Percentiles rank a stretch among this genome's conserved stretches.
phyloP scores from a whole-genome alignment of 2,888 invertebrate species.

The Synanthedon vespiformis region DNA sequence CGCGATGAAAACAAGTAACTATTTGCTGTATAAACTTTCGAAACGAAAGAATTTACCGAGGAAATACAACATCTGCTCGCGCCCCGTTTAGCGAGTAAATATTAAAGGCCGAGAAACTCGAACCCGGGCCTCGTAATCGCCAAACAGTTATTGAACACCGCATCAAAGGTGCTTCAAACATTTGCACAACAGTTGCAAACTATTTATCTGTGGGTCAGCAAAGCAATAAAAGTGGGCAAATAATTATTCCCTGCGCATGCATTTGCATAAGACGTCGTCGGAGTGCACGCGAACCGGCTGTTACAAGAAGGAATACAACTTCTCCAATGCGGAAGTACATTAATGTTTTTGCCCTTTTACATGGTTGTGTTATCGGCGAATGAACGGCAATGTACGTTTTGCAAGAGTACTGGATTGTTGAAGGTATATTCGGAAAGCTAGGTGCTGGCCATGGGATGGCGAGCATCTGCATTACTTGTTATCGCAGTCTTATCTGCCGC shows the following conservation, averaged over 20 bases:
- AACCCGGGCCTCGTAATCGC: background rate
- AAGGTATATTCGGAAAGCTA: slow-evolving; percentile 7
- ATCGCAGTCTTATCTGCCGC: slow-evolving; percentile 41
- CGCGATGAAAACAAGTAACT: slow-evolving; percentile 23
- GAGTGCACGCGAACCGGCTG: slow-evolving; percentile 16
- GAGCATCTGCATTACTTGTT: slow-evolving; percentile 30
- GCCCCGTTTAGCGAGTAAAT: slow-evolving; percentile 19
- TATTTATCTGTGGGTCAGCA: slow-evolving; percentile 19
- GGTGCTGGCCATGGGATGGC: slow-evolving; percentile 8
- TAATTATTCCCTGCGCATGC: slow-evolving; percentile 29
- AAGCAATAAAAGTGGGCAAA: slow-evolving; percentile 41
- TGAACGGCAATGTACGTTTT: slow-evolving; percentile 37
- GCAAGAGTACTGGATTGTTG: slow-evolving; percentile 8
- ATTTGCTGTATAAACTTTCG: slow-evolving; percentile 19
- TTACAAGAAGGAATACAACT: slow-evolving; percentile 12
- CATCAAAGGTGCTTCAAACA: slow-evolving; percentile 3
- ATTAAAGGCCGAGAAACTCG: slow-evolving; percentile 7
- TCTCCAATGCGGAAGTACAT: slow-evolving; percentile 37
- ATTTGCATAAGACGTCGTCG: slow-evolving; percentile 33
- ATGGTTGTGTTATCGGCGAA: slow-evolving; percentile 23
- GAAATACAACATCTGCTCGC: slow-evolving; percentile 10
- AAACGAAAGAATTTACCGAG: slow-evolving; percentile 28
- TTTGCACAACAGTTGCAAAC: slow-evolving; percentile 1
- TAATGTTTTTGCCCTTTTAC: slow-evolving; percentile 39
- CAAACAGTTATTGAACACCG: background rate